Conservation (phyloP, 2,888 invertebrate genomes). For the Pristionchus maxplancki region DNA sequence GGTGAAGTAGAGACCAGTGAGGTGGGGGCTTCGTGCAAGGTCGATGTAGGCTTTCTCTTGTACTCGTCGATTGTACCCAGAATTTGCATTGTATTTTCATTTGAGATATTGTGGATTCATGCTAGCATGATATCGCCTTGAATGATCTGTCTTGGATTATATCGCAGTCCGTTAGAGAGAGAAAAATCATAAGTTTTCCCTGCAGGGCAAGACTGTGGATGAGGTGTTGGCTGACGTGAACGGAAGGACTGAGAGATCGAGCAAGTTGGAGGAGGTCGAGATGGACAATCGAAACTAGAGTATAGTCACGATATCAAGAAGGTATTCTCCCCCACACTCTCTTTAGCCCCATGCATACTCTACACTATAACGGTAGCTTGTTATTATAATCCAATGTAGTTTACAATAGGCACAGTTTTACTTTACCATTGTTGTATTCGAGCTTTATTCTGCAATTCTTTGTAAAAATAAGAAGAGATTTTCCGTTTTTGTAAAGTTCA, state of each 20-base stretch:
- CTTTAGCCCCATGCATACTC: conserved; percentile 14
- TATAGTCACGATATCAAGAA: neutral
- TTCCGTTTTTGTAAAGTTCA: neutral
- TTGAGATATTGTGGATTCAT: neutral
- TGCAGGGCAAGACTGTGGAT: conserved; percentile 19
- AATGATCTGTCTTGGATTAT: neutral
- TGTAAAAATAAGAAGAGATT: neutral
- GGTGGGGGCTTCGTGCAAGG: no score
- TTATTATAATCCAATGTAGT: conserved; percentile 20
- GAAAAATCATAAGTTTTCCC: neutral
- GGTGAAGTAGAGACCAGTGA: no score
- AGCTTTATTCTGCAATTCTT: neutral
- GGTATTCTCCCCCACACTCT: neutral
- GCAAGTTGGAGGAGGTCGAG: conserved; percentile 13
- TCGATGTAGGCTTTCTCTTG: no score
- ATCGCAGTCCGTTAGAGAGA: no score
- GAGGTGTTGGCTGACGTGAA: conserved; percentile 14
- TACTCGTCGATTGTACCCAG: no score
- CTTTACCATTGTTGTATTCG: conserved; percentile 10
- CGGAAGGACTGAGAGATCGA: neutral
- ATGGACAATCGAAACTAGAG: conserved; percentile 21
- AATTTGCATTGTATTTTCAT: no score
- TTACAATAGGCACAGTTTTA: conserved; percentile 35
- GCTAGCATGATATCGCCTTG: neutral
- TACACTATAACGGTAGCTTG: conserved; percentile 1